Percentiles rank a stretch among this genome's conserved stretches.
Conservation (phyloP, 2,888 invertebrate species). For the Cantharis rustica region DNA sequence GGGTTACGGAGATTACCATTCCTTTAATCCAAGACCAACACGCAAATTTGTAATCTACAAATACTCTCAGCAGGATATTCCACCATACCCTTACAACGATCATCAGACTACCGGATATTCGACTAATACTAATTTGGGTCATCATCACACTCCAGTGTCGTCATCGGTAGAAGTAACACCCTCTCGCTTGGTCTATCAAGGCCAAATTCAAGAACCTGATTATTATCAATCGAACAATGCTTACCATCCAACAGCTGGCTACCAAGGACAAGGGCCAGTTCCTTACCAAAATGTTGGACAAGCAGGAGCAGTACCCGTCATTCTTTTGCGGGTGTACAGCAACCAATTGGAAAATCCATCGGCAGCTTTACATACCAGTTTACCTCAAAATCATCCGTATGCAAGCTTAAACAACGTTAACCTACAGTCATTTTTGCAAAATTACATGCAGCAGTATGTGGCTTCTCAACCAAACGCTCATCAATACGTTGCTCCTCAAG, state of each 20-base stretch:
- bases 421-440: slow-evolving; percentile 61
- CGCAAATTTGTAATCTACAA: slow-evolving; percentile 70
- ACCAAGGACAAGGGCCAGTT: slow-evolving; percentile 57
- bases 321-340: slow-evolving; percentile 63
- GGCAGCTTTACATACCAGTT: slow-evolving; percentile 61
- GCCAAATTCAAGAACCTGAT: not conserved
- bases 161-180: not conserved
- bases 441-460: slow-evolving; percentile 56
- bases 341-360: slow-evolving; percentile 61
- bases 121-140: slow-evolving; percentile 33
- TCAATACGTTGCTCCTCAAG: too few species aligned
- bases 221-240: slow-evolving; percentile 44
- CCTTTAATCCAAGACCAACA: slow-evolving; percentile 54
- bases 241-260: slow-evolving; percentile 48
- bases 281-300: slow-evolving; percentile 54
- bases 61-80: slow-evolving; percentile 71
- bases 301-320: slow-evolving; percentile 60
- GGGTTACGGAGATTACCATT: slow-evolving; percentile 69
- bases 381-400: slow-evolving; percentile 62
- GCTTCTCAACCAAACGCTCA: too few species aligned
- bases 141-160: not conserved
- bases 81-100: slow-evolving; percentile 43
- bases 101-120: not conserved
- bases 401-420: slow-evolving; percentile 62
- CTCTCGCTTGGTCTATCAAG: not conserved